A percentile compares a stretch with the other conserved stretches of the same genome.
These are phyloP conservation scores for Chromobotia macracanthus DNA, from an alignment of 2,797 vertebrate species.

Conservation along the genomic window DNA sequence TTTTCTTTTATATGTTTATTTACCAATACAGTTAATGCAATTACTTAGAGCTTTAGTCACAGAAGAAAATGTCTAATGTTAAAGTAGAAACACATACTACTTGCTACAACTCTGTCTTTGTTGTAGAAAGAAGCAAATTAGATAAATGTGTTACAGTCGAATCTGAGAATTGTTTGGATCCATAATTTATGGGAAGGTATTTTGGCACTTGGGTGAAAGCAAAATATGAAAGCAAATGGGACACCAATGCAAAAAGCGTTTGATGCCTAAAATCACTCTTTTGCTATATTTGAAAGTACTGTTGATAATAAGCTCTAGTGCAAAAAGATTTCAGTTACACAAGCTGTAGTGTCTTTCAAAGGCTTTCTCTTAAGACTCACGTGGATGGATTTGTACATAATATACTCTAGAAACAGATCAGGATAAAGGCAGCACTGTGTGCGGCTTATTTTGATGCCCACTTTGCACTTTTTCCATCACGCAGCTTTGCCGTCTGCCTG, in stretches of 20 bases:
- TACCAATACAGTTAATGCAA: background rate
- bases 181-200: background rate
- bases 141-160: conserved; percentile 6
- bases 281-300: background rate
- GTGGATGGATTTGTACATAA: background rate
- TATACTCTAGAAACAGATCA: background rate
- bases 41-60: background rate
- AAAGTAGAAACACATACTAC: too few relatives aligned
- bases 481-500: background rate
- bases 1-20: background rate
- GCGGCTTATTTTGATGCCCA: background rate
- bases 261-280: background rate
- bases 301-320: background rate
- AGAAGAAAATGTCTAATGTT: background rate
- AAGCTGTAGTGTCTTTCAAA: background rate
- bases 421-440: background rate
- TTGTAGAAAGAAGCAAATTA: background rate
- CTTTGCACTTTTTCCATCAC: background rate
- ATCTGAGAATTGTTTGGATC: background rate
- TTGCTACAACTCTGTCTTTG: background rate
- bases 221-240: background rate
- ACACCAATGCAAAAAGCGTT: background rate
- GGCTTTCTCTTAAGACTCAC: background rate
- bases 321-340: background rate
- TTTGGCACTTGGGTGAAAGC: background rate